Percentiles rank a stretch among this genome's conserved stretches.
These are phyloP conservation scores for Agapornis canus DNA, from an alignment of 2,797 vertebrate species.

Conservation along the genomic window DNA sequence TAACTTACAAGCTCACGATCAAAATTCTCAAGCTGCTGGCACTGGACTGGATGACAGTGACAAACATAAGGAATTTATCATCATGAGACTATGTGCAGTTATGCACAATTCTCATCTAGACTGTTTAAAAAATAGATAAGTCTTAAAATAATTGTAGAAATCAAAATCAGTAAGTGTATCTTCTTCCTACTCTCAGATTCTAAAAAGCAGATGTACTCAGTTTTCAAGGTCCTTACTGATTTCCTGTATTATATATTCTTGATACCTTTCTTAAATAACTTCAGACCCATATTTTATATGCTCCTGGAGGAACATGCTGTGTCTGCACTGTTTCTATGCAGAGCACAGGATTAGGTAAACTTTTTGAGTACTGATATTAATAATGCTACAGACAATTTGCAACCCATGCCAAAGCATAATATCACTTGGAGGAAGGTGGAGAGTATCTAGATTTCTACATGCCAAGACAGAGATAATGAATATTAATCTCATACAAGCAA, in stretches of 20 bases:
- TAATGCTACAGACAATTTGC: not conserved
- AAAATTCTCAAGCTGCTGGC: not conserved
- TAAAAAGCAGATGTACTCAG: not conserved
- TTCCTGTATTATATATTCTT: not conserved
- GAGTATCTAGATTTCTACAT: not conserved
- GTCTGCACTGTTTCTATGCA: not conserved
- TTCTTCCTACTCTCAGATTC: not conserved
- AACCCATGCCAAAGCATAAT: not conserved
- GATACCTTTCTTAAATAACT: not conserved
- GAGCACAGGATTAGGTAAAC: not conserved
- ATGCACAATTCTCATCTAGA: not conserved
- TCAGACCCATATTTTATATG: not conserved
- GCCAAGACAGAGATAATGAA: constrained; percentile 32
- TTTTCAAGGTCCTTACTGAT: not conserved
- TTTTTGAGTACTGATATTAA: not conserved
- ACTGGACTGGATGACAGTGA: not conserved
- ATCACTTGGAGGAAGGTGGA: not conserved
- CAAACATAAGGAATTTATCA: not conserved
- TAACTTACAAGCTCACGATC: not conserved
- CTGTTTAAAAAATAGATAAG: not conserved
- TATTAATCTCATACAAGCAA: constrained; percentile 14
- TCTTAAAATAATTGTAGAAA: not conserved
- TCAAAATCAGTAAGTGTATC: not conserved
- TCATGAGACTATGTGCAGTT: not conserved
- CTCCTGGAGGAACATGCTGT: not conserved